Evolutionary conservation across 1,140 invertebrate species (phyloP), one percentile per base, ranked within the genome.

Genomic region (Neuroterus valhalla): DNA sequence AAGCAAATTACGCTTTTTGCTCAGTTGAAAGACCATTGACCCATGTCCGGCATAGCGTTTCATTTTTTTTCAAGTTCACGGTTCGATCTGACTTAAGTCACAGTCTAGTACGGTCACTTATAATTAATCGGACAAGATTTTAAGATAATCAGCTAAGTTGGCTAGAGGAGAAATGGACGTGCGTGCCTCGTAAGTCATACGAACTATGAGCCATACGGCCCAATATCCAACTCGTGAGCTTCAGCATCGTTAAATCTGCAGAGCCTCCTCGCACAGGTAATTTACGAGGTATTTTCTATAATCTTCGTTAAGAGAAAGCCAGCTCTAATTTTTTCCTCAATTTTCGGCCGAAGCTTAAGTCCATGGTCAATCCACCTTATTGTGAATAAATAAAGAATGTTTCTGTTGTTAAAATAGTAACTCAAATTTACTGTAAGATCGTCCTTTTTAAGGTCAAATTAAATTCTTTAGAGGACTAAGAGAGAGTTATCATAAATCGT

Each of bases 141-240:
- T 82, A 84, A 83, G 82, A 82, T 84, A 77, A 82, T 84, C 83
- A 79, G 78, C 72, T 77, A 78, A 81, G 79, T 71, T 17, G 19
- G 48, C 66, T 75, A 74, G 75, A 77, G 19, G 75, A 78, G 78
- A 78, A 75, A 76, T 81, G 76, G 55, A 75, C 75, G 71, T 70
- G 75, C 76, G 80, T 78, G 76, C 78, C 76, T 72, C 78, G 74
- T 78, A 81, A 79, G 78, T 81, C 79, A 78, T 26, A 72, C 44
- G 75, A 52, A 79, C 78, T 81, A 78, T 73, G 77, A 81, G 79
- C 66, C n/a, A 50, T 77, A 75, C 72, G 66, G 69, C 74, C 71
- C 75, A 26, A 70, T 74, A 76, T 71, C 73, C 48, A 78, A 50
- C 75, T 75, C 50, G 55, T 81, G 77, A 78, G 74, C 75, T 74